Base-by-base conservation (phyloP, 2,888 invertebrate genomes). In the Ophion costatus region DNA sequence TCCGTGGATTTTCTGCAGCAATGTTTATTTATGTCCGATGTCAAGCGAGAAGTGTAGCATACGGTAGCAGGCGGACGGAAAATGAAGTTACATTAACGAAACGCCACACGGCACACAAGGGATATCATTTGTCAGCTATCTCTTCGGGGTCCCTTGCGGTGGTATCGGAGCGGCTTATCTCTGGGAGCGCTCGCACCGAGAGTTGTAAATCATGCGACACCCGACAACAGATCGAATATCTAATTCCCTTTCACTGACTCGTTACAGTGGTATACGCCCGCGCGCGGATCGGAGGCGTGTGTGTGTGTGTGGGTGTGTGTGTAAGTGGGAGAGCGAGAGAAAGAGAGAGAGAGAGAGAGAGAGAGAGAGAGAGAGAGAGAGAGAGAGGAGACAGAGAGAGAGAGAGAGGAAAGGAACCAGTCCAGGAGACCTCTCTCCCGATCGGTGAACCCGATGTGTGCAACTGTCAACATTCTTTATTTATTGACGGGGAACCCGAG, bases 161-260 rank as follows among this genome's bases (percentile, higher is more conserved):
- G 69, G 85, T 90, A 91, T 90, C 90, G 63, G 69, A 76, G 61
- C 80, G 67, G 73, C 83, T 85, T 83, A 87, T 87, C 87, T 83
- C 77, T 24, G 66, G 76, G 76, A 71, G 71, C 22, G 67, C 77
- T 73, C 69, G 86, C 75, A 80, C n/a, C 20, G 74, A 74, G 87
- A 86, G 88, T 88, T 89, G 90, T 90, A 90, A 91, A 91, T 91
- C 90, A 90, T 89, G 88, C 89, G 89, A 91, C 91, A 89, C 90
- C 88, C 89, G 89, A 90, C 89, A 89, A 88, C 88, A 88, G 88
- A 90, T 90, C 88, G 90, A 91, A 90, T 90, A 90, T 90, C 88
- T 89, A 90, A 90, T 89, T 88, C 87, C 88, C 87, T 83, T 86
- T 87, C 82, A 86, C 83, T 88, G 84, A 86, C 83, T 88, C 86